phyloP scores from a whole-genome alignment of 1,140 invertebrate genomes.

The Parapsyche elsis region DNA sequence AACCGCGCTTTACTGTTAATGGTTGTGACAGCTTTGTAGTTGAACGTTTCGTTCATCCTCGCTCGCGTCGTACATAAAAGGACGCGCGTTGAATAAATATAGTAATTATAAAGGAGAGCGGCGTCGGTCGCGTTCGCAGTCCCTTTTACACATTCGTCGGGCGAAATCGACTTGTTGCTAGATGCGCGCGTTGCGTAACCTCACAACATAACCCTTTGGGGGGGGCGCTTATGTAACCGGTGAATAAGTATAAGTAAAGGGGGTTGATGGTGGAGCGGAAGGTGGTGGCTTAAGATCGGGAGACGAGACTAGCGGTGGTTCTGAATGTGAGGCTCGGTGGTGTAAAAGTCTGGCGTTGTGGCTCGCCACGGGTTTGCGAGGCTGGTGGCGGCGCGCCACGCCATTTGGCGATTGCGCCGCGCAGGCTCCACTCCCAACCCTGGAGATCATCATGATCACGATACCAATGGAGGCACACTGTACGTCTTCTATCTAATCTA shows the following conservation, averaged over 20 bases:
- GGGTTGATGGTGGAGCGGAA: slow-evolving; percentile 20
- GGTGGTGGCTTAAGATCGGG: slow-evolving; percentile 50
- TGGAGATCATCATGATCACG: slow-evolving; percentile 65
- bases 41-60: not conserved
- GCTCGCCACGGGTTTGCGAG: slow-evolving; percentile 73
- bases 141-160: not conserved
- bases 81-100: not conserved
- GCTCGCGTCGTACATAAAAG: not conserved
- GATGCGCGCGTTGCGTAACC: slow-evolving; percentile 40
- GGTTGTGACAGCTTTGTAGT: slow-evolving; percentile 39
- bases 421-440: slow-evolving; percentile 70
- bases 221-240: not conserved
- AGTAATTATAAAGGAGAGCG: not conserved
- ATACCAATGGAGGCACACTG: slow-evolving; percentile 66
- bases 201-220: no score
- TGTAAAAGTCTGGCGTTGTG: slow-evolving; percentile 62
- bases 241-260: slow-evolving; percentile 34
- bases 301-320: slow-evolving; percentile 55
- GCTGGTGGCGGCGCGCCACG: slow-evolving; percentile 74
- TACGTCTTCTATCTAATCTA: slow-evolving; percentile 65
- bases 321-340: slow-evolving; percentile 62
- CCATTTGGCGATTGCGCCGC: slow-evolving; percentile 73
- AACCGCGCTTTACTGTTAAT: not conserved
- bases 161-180: slow-evolving; percentile 21
- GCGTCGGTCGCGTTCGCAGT: not conserved